Percentiles rank a stretch among this genome's conserved stretches.
phyloP scores from a whole-genome alignment of 2,888 invertebrate genomes.

The Pegoplata infirma region DNA sequence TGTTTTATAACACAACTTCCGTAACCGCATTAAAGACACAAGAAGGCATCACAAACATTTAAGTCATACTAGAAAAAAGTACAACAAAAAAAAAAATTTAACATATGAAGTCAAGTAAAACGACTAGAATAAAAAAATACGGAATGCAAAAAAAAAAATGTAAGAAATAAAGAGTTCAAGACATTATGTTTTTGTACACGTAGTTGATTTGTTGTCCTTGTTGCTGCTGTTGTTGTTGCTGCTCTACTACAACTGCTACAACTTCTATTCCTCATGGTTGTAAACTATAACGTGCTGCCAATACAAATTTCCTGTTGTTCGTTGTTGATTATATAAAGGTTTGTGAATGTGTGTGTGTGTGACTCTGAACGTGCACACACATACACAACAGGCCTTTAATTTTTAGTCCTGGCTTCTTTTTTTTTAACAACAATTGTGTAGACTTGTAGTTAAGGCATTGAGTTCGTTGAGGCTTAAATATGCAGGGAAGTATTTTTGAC shows the following conservation, averaged over 20 bases:
- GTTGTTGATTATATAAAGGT: constrained; percentile 9
- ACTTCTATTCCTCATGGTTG: constrained; percentile 32
- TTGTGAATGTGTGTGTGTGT: too few relatives aligned
- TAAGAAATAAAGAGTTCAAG: constrained; percentile 28
- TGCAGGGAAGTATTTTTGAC: neutral
- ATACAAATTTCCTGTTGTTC: constrained; percentile 59
- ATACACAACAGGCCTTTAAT: constrained; percentile 31
- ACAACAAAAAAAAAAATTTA: constrained; percentile 12
- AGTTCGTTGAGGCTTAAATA: neutral
- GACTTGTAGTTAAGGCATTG: neutral
- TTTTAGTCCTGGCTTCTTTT: constrained; percentile 28
- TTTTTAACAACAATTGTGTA: constrained; percentile 28
- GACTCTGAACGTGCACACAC: constrained; percentile 16
- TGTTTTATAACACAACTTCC: constrained; percentile 73
- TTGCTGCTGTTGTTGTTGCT: neutral
- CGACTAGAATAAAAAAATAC: constrained; percentile 39
- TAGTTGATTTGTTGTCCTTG: constrained; percentile 9
- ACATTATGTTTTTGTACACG: constrained; percentile 11
- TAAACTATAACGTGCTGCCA: constrained; percentile 59
- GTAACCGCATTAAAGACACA: constrained; percentile 57
- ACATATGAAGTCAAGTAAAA: constrained; percentile 53
- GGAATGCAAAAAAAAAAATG: too few relatives aligned
- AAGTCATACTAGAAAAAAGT: constrained; percentile 16
- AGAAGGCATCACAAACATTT: constrained; percentile 31
- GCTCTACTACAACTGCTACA: too few relatives aligned